Base-by-base conservation (phyloP, 2,113 vertebrate species). In the Aleadryas rufinucha region DNA sequence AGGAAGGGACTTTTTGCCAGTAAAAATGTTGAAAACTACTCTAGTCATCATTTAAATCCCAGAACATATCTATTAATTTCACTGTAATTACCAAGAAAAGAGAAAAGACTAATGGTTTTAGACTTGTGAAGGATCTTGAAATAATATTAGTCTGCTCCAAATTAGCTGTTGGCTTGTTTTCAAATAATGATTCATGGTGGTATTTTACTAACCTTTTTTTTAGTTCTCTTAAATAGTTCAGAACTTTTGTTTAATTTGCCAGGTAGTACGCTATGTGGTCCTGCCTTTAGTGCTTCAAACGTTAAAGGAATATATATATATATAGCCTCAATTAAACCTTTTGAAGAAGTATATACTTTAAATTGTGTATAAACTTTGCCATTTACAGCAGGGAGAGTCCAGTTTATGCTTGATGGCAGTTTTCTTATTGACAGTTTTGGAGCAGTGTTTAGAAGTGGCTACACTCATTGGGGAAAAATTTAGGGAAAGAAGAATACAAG, bases 101-200 rank as follows among this genome's bases (percentile, higher is more conserved):
- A 84, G 91, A 88, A 84, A 91, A 91, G 65, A 39, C 69, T 94
- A 95, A 96, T 87, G 66, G 66, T 88, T 95, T 95, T 90, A 88
- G 87, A 81, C 86, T 91, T 91, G 56, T 93, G 92, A 93, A 93
- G 70, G 84, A 87, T 95, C 95, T 94, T 92, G 93, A 92, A 94
- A 92, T 96, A 93, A 85, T 93, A 89, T 93, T 94, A 93, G 74
- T 80, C 89, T 97, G 89, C 63, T 97, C 83, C 71, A 94, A 90
- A 96, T 95, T 90, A 96, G 60, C 56, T 90, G 66, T 86, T 97
- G 97, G 96, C 96, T 91, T 91, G 27, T 92, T 95, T 95, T 97
- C 97, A 97, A 82, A 74, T 84, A 83, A 41, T 97, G 95, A 97
- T 94, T 98, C 97, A 97, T 94, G 84, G 53, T 94, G 71, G 56